Evolutionary conservation across 2,888 invertebrate genomes (phyloP).

Genomic region (Linhomoeus sp.): DNA sequence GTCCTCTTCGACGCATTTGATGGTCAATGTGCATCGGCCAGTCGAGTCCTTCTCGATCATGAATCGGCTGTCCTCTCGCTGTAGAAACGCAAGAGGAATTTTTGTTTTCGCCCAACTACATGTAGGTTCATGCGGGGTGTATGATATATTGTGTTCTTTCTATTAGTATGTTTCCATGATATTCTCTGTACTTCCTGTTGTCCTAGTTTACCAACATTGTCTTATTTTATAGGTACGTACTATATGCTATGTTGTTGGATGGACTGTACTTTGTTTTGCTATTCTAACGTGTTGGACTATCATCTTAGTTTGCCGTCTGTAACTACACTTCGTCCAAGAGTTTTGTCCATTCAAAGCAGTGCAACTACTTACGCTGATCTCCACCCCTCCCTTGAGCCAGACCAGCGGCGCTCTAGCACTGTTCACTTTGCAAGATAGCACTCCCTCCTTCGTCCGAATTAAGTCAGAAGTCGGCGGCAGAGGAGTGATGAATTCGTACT

Average conservation of each 20-base stretch:
- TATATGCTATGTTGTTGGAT: no score
- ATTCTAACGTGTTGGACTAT: no score
- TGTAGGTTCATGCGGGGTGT: no score
- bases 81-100: neutral
- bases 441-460: constrained; percentile 66
- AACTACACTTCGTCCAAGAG: no score
- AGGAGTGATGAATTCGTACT: constrained; percentile 72
- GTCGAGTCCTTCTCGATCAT: constrained; percentile 76
- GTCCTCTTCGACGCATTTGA: constrained; percentile 57
- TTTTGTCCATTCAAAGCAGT: neutral
- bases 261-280: no score
- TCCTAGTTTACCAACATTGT: no score
- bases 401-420: constrained; percentile 77
- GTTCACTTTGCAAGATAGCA: constrained; percentile 76
- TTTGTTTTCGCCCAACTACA: no score
- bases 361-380: constrained; percentile 35
- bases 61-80: constrained; percentile 32
- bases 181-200: no score
- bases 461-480: constrained; percentile 71
- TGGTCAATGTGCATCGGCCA: constrained; percentile 65
- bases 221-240: no score
- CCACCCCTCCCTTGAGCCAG: constrained; percentile 66
- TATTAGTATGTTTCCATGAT: no score
- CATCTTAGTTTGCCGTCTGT: no score
- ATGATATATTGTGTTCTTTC: no score